Percentiles rank a stretch among this genome's conserved stretches.
phyloP scores from a whole-genome alignment of 2,797 vertebrate genomes.

The Furcifer pardalis region DNA sequence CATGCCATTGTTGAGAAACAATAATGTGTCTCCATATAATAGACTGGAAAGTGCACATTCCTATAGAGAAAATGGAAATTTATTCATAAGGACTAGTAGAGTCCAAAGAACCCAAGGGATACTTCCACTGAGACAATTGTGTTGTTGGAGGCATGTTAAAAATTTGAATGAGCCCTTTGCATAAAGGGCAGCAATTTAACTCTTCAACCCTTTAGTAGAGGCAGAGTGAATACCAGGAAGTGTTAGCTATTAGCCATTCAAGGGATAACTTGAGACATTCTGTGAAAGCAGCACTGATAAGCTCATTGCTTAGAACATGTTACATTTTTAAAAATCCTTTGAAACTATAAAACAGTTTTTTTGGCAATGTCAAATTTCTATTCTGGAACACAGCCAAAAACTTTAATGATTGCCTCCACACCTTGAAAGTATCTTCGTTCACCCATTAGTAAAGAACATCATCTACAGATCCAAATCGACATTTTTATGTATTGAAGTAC shows the following conservation, averaged over 20 bases:
- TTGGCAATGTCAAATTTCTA: not conserved
- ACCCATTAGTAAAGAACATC: not conserved
- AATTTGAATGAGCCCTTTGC: not conserved
- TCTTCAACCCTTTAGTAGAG: not conserved
- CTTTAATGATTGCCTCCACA: no score
- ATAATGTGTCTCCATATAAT: not conserved
- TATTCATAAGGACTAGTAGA: not conserved
- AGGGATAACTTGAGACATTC: not conserved
- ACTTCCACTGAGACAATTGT: not conserved
- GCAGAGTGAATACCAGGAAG: not conserved
- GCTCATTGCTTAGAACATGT: not conserved
- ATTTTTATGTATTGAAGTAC: no score
- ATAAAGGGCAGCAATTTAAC: constrained; percentile 11
- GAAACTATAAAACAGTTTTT: not conserved
- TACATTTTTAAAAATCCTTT: not conserved
- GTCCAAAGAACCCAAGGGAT: not conserved
- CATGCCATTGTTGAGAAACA: not conserved
- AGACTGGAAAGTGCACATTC: not conserved
- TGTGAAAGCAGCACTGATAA: not conserved
- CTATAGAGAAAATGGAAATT: constrained; percentile 5
- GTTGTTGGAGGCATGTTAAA: not conserved
- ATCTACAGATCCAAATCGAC: not conserved
- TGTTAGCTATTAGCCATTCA: not conserved
- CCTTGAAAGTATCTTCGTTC: not conserved
- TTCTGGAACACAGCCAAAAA: no score